phyloP scores from a whole-genome alignment of 92 coral and sea anemone genomes.

The Palythoa grandiflora region DNA sequence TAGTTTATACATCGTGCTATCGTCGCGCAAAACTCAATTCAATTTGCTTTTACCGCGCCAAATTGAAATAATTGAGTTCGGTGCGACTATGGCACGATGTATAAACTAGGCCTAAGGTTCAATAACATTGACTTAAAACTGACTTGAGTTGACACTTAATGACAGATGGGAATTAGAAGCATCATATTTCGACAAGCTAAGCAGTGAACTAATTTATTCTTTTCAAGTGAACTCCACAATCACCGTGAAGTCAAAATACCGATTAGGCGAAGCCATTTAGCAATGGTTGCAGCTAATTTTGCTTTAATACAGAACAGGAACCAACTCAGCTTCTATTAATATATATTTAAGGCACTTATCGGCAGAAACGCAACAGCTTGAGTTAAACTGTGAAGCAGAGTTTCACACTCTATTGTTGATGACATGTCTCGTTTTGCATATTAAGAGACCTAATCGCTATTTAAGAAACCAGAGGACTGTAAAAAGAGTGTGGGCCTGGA shows the following conservation, averaged over 20 bases:
- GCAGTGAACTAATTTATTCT: conserved; percentile 1
- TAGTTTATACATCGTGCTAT: too few relatives aligned
- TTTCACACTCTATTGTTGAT: conserved; percentile 8
- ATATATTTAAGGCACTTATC: not conserved
- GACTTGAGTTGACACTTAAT: conserved; percentile 17
- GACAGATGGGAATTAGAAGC: not conserved
- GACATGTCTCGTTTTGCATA: not conserved
- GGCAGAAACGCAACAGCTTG: conserved; percentile 13
- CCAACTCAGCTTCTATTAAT: conserved; percentile 17
- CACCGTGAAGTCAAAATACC: conserved; percentile 5
- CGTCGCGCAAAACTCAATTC: too few relatives aligned
- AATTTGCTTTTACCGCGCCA: too few relatives aligned
- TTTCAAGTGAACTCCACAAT: conserved; percentile 10
- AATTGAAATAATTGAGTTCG: too few relatives aligned
- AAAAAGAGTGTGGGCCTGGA: too few relatives aligned
- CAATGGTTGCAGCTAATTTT: conserved; percentile 3
- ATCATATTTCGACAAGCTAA: conserved; percentile 9
- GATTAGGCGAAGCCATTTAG: conserved; percentile 18
- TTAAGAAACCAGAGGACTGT: not conserved
- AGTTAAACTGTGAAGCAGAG: conserved; percentile 11
- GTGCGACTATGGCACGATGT: too few relatives aligned
- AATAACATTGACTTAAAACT: conserved; percentile 20
- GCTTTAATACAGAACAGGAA: conserved; percentile 4
- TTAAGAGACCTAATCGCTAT: not conserved
- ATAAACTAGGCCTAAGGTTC: too few relatives aligned